A percentile compares a stretch with the other conserved stretches of the same genome.
These are phyloP conservation scores for Chrysolina oricalcia DNA, from an alignment of 2,888 invertebrate species.

Conservation along the genomic window DNA sequence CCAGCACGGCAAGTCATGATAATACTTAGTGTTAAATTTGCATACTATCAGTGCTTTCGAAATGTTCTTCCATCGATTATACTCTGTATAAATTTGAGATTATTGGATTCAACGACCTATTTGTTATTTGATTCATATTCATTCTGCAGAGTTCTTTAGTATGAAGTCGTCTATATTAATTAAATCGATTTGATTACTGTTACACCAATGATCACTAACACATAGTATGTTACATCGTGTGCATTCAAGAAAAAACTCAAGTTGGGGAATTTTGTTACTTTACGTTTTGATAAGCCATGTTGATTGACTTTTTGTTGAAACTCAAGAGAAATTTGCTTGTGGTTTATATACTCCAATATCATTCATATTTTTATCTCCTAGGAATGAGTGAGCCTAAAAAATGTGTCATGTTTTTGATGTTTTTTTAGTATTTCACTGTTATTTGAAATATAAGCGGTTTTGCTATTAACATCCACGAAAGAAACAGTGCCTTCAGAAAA, in stretches of 20 bases:
- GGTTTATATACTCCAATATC: background rate
- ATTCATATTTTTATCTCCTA: too few relatives aligned
- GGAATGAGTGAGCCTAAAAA: too few relatives aligned
- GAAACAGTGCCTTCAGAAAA: conserved; percentile 15
- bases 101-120: too few relatives aligned
- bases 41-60: too few relatives aligned
- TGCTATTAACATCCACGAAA: conserved; percentile 1
- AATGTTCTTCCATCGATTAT: too few relatives aligned
- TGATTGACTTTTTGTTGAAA: too few relatives aligned
- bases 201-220: conserved; percentile 2
- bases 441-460: background rate
- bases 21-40: too few relatives aligned
- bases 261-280: conserved; percentile 9
- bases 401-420: background rate
- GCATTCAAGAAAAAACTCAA: conserved; percentile 1
- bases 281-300: too few relatives aligned
- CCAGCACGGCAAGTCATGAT: too few relatives aligned
- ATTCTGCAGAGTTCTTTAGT: conserved; percentile 2
- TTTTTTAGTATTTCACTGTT: conserved; percentile 3
- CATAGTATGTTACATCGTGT: conserved; percentile 8
- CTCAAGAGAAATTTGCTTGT: too few relatives aligned
- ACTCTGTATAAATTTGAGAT: too few relatives aligned
- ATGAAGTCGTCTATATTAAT: conserved; percentile 4
- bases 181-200: background rate
- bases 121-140: conserved; percentile 16